Percentiles rank a stretch among this genome's conserved stretches.
Conservation (phyloP, 2,888 invertebrate genomes). For the Omphaloscelis lunosa region DNA sequence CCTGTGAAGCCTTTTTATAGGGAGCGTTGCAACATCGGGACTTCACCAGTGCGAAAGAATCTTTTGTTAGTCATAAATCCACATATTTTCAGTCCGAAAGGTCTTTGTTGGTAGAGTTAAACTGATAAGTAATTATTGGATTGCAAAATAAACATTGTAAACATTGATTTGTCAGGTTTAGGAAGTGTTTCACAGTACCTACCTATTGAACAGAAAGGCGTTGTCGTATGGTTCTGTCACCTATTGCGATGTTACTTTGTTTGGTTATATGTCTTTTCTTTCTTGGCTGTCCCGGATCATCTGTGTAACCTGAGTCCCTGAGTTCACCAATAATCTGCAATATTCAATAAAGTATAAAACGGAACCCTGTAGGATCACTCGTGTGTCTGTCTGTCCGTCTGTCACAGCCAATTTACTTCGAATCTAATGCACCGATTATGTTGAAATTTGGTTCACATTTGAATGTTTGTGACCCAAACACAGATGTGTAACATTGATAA, state of each 20-base stretch:
- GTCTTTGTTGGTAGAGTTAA: background rate
- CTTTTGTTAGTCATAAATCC: slow-evolving; percentile 23
- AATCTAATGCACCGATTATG: no score
- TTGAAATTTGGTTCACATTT: no score
- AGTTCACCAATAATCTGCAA: no score
- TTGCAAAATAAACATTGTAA: slow-evolving; percentile 20
- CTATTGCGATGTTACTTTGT: background rate
- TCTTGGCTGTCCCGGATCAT: no score
- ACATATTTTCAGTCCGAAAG: background rate
- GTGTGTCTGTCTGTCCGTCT: no score
- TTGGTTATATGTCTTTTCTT: background rate
- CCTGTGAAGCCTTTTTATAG: slow-evolving; percentile 47
- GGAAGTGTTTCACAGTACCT: background rate
- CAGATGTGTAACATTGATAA: no score
- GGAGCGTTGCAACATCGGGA: slow-evolving; percentile 40
- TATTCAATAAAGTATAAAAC: no score
- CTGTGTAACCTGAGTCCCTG: background rate
- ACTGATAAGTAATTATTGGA: slow-evolving; percentile 34
- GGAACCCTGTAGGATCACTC: no score
- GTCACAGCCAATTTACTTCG: no score
- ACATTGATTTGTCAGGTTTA: slow-evolving; percentile 7
- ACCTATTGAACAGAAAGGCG: background rate
- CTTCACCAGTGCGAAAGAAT: slow-evolving; percentile 36
- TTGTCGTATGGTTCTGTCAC: background rate
- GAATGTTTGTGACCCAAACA: no score